Percentiles rank a stretch among this genome's conserved stretches.
phyloP scores from a whole-genome alignment of 2,888 invertebrate genomes.

The Mechanitis messenoides region DNA sequence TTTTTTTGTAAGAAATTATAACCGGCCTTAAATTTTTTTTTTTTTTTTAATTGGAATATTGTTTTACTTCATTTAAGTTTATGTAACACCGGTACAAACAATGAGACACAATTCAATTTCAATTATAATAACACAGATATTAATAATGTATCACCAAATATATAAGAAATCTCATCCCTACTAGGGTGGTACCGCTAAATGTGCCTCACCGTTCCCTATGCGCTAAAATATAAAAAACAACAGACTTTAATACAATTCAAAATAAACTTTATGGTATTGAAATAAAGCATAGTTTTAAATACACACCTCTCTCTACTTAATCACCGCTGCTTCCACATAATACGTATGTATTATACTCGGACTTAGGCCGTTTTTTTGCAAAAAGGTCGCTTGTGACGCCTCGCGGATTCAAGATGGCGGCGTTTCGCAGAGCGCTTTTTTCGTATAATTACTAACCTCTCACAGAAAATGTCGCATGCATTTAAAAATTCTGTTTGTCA shows the following conservation, averaged over 20 bases:
- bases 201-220: conserved; percentile 58
- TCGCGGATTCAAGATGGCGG: conserved; percentile 70
- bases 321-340: conserved; percentile 63
- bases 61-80: conserved; percentile 36
- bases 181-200: conserved; percentile 64
- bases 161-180: conserved; percentile 69
- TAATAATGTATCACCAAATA: conserved; percentile 64
- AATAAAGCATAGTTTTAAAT: conserved; percentile 39
- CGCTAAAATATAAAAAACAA: conserved; percentile 49
- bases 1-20: no score
- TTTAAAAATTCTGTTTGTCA: conserved; percentile 29
- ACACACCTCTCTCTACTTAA: conserved; percentile 47
- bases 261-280: conserved; percentile 29
- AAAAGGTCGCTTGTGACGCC: conserved; percentile 65
- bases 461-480: conserved; percentile 30
- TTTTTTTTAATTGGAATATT: conserved; percentile 15
- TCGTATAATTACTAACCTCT: conserved; percentile 32
- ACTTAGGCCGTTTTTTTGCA: conserved; percentile 65
- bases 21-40: no score
- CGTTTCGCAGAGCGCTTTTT: conserved; percentile 37
- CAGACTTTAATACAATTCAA: conserved; percentile 31
- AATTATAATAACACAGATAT: conserved; percentile 56
- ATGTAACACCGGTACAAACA: conserved; percentile 37
- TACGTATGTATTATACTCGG: conserved; percentile 64
- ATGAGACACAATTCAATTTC: conserved; percentile 55